phyloP scores from a whole-genome alignment of 2,113 vertebrate species.

The Chaetodon auriga region DNA sequence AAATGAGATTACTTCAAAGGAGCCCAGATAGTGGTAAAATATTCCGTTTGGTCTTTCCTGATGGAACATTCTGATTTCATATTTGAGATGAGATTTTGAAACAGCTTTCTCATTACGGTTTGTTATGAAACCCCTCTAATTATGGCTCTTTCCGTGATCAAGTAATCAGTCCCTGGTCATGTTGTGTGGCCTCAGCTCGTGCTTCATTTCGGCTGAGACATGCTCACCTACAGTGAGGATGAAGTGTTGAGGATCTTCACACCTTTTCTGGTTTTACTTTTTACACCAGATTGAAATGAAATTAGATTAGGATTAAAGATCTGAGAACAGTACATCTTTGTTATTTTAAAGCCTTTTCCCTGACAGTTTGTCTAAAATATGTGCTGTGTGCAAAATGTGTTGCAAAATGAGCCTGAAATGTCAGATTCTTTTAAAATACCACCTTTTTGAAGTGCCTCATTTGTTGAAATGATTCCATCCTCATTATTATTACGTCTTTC shows the following conservation, averaged over 20 bases:
- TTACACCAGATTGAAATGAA: no score
- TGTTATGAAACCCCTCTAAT: slow-evolving; percentile 33
- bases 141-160: slow-evolving; percentile 21
- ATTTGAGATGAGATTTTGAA: slow-evolving; percentile 54
- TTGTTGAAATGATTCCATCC: slow-evolving; percentile 15
- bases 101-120: slow-evolving; percentile 21
- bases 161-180: slow-evolving; percentile 25
- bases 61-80: slow-evolving; percentile 48
- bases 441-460: slow-evolving; percentile 8
- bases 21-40: slow-evolving; percentile 45
- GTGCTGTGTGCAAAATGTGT: not conserved
- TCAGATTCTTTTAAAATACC: slow-evolving; percentile 14
- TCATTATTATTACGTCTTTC: not conserved
- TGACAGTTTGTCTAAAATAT: not conserved
- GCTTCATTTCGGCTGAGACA: slow-evolving; percentile 8
- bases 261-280: not conserved
- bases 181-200: slow-evolving; percentile 25
- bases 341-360: not conserved
- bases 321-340: not conserved
- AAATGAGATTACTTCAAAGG: slow-evolving; percentile 63
- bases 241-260: not conserved
- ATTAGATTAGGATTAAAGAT: not conserved
- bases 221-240: not conserved
- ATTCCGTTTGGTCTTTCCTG: slow-evolving; percentile 48
- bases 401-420: slow-evolving; percentile 1